A percentile compares a stretch with the other conserved stretches of the same genome.
phyloP scores from a whole-genome alignment of 2,797 vertebrate species.

The Platalea minor region DNA sequence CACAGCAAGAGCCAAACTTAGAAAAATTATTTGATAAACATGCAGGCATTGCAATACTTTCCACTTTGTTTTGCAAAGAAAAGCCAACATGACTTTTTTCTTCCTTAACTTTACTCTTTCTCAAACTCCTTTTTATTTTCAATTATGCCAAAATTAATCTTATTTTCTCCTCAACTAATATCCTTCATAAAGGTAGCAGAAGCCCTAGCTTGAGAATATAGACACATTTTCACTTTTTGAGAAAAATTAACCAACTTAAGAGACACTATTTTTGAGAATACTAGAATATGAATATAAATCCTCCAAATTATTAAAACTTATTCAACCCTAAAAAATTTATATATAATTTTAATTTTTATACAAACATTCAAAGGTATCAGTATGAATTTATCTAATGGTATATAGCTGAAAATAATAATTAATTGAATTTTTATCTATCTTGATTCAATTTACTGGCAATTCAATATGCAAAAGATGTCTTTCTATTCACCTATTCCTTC shows the following conservation, averaged over 20 bases:
- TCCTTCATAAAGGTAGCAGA: background rate
- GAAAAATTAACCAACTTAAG: background rate
- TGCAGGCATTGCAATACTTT: background rate
- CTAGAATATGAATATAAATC: background rate
- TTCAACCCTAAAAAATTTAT: background rate
- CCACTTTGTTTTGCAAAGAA: background rate
- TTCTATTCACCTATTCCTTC: background rate
- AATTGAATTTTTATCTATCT: background rate
- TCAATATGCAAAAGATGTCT: background rate
- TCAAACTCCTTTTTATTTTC: background rate
- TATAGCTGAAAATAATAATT: background rate
- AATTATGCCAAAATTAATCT: background rate
- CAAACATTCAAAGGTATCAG: background rate
- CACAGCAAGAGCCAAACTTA: background rate
- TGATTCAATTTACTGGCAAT: background rate
- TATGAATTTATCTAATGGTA: background rate
- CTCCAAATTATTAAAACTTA: background rate
- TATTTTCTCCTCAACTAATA: background rate
- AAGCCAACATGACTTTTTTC: background rate
- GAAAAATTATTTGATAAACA: background rate
- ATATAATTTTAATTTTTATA: background rate
- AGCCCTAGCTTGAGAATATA: background rate
- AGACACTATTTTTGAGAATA: background rate
- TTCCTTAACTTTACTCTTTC: background rate
- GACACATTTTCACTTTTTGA: background rate